These are phyloP conservation scores for Endotricha flammealis DNA, from an alignment of 2,888 invertebrate species.

Conservation along the genomic window DNA sequence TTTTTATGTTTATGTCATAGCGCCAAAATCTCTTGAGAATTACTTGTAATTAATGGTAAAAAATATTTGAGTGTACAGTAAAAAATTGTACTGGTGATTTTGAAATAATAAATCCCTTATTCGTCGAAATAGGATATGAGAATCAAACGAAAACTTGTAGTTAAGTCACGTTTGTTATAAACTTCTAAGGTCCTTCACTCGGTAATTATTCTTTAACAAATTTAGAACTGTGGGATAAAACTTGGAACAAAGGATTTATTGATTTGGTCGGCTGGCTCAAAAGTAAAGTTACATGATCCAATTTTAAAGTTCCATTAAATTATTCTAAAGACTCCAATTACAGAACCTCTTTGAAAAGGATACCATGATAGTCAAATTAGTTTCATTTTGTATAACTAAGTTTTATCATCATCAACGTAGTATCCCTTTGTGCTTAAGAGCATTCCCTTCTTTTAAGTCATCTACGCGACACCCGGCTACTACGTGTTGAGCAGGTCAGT, in stretches of 20 bases:
- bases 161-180: conserved; percentile 23
- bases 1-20: too few species aligned
- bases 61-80: too few species aligned
- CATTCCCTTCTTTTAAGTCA: too few species aligned
- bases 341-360: neutral
- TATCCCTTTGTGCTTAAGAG: too few species aligned
- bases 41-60: too few species aligned
- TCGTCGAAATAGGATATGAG: neutral
- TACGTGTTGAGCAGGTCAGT: too few species aligned
- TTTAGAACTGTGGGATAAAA: conserved; percentile 28
- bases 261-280: conserved; percentile 30
- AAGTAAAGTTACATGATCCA: conserved; percentile 32
- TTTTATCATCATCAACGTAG: too few species aligned
- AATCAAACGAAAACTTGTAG: conserved; percentile 13
- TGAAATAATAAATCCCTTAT: neutral
- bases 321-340: conserved; percentile 22
- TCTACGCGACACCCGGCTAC: too few species aligned
- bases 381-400: too few species aligned
- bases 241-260: conserved; percentile 30
- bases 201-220: conserved; percentile 26
- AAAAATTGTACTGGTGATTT: too few species aligned
- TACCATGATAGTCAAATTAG: neutral
- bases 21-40: too few species aligned
- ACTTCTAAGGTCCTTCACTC: conserved; percentile 15
- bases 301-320: conserved; percentile 34